A percentile compares a stretch with the other conserved stretches of the same genome.
These are phyloP conservation scores for Laothoe populi DNA, from an alignment of 2,888 invertebrate species.

Conservation along the genomic window DNA sequence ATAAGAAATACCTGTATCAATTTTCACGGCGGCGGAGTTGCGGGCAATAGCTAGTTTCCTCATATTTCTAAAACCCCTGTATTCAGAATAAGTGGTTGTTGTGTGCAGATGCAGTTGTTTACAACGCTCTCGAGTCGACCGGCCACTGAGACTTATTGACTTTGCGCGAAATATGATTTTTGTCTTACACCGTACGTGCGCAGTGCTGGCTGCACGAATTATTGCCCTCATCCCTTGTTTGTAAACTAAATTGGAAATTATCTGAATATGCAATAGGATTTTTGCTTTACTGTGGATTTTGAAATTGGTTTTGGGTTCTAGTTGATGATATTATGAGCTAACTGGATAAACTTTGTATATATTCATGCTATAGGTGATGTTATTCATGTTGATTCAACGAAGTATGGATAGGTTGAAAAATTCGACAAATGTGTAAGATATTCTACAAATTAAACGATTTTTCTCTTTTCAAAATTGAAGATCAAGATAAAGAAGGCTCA, in stretches of 20 bases:
- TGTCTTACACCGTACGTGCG: slow-evolving; percentile 28
- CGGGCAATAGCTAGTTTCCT: too few relatives aligned
- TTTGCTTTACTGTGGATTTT: slow-evolving; percentile 14
- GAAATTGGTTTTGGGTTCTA: neutral
- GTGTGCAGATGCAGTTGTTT: slow-evolving; percentile 31
- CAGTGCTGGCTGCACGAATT: slow-evolving; percentile 9
- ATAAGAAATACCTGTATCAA: too few relatives aligned
- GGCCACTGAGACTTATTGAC: slow-evolving; percentile 30
- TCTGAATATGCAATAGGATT: slow-evolving; percentile 13
- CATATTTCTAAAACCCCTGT: slow-evolving; percentile 11
- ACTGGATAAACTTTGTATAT: too few relatives aligned
- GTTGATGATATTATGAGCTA: neutral
- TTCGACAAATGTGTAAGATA: too few relatives aligned
- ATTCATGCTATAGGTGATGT: too few relatives aligned
- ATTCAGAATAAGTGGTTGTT: slow-evolving; percentile 26
- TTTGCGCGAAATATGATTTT: slow-evolving; percentile 33
- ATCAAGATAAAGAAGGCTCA: too few relatives aligned
- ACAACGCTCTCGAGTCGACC: slow-evolving; percentile 31
- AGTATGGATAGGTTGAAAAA: too few relatives aligned
- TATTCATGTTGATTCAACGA: too few relatives aligned
- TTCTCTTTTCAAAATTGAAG: too few relatives aligned
- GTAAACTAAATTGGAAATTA: slow-evolving; percentile 19
- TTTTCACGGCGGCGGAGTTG: too few relatives aligned
- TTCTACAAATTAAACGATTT: too few relatives aligned
- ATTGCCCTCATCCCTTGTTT: slow-evolving; percentile 16